Percentiles rank a stretch among this genome's conserved stretches.
phyloP scores from a whole-genome alignment of 2,797 vertebrate species.

The Clarias platycephalus region DNA sequence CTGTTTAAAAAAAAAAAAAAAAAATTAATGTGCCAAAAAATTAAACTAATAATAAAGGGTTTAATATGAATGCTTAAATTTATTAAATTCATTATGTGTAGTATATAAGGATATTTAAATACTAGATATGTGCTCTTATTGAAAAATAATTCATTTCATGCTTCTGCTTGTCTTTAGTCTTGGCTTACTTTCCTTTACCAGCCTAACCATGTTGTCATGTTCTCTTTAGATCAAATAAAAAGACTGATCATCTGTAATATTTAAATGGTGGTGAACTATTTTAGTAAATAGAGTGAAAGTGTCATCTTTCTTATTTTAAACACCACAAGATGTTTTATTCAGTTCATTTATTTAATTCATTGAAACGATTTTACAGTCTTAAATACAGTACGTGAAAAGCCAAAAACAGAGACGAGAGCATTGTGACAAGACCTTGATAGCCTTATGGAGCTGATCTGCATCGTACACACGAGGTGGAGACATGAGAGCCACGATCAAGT shows the following conservation, averaged over 20 bases:
- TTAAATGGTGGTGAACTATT: not conserved
- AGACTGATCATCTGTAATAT: not conserved
- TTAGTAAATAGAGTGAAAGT: not conserved
- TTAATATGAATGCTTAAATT: no score
- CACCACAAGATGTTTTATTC: not conserved
- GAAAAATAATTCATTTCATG: not conserved
- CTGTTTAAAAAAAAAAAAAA: not conserved
- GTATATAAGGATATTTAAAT: not conserved
- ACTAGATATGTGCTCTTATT: not conserved
- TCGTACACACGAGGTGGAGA: conserved; percentile 79
- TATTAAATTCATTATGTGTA: not conserved
- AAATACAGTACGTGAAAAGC: not conserved
- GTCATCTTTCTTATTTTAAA: not conserved
- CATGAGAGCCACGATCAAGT: conserved; percentile 87
- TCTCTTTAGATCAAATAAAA: not conserved
- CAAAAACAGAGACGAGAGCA: not conserved
- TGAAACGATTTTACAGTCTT: not conserved
- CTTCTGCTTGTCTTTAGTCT: not conserved
- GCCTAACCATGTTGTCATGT: not conserved
- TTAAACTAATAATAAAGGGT: no score
- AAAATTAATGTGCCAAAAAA: not conserved
- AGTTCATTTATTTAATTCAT: not conserved
- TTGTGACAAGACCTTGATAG: conserved; percentile 84
- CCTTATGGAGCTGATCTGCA: conserved; percentile 83
- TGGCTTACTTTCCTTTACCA: not conserved